These are phyloP conservation scores for Ia io DNA, from an alignment of 2,113 vertebrate genomes.

Conservation along the genomic window DNA sequence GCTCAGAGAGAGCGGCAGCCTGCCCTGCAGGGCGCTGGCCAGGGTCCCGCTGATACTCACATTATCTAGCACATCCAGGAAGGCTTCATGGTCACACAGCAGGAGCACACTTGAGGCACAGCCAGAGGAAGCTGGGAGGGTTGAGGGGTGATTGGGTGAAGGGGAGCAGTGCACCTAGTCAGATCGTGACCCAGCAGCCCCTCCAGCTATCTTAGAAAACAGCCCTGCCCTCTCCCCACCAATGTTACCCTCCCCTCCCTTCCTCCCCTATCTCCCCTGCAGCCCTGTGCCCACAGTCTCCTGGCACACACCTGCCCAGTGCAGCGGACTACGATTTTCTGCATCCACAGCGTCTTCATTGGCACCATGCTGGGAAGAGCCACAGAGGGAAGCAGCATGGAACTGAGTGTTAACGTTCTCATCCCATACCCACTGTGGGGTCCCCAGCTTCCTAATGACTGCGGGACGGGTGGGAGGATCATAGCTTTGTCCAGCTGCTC, in stretches of 20 bases:
- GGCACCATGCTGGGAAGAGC: conserved; percentile 79
- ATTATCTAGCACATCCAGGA: conserved; percentile 69
- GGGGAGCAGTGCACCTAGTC: neutral
- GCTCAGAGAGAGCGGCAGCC: neutral
- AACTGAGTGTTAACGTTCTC: neutral
- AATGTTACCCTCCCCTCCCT: neutral
- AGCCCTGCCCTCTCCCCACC: neutral
- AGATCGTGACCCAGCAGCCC: neutral
- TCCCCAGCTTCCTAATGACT: neutral
- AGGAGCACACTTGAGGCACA: conserved; percentile 84
- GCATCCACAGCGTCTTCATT: conserved; percentile 79
- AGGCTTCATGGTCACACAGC: conserved; percentile 81
- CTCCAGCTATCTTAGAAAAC: neutral
- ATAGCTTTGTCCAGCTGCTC: neutral
- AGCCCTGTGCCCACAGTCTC: neutral
- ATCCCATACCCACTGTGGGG: neutral
- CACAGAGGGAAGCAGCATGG: conserved; percentile 38
- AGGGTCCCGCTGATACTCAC: conserved; percentile 66
- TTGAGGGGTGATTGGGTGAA: neutral
- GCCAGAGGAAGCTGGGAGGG: conserved; percentile 78
- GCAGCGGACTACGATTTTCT: conserved; percentile 81
- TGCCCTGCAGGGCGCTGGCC: neutral
- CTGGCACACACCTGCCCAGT: conserved; percentile 82
- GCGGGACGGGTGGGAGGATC: neutral
- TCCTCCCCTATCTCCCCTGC: neutral